Evolutionary conservation across 2,888 invertebrate species (phyloP), one percentile per base, ranked within the genome.

Genomic region (Oscheius sp.): DNA sequence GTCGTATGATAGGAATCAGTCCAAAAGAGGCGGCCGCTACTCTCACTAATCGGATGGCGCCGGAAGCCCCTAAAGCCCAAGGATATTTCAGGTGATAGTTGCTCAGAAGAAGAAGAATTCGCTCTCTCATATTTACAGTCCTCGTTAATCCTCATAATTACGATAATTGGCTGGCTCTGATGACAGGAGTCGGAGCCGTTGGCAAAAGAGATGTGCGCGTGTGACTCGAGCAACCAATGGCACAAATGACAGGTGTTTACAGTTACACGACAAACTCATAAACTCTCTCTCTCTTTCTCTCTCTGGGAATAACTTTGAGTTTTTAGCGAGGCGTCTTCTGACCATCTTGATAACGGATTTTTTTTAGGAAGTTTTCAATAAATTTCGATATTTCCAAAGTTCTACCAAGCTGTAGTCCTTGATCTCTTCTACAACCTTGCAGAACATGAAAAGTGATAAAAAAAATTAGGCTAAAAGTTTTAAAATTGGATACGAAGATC

Each of bases 111-210:
- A n/a, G n/a, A 42, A 61, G 25, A 42, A 25, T 42, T 61, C 42
- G 45, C 27, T 55, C 17, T 53, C 55, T 34, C 55, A 34, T 15
- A 27, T 53, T 53, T 37, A 39, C 25, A 37, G 58, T 37, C 39
- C 27, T 33, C 55, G 34, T 55, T 55, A 55, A 55, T 55, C 55
- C 55, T 55, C 61, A n/a, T 61, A 61, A 61, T 61, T 61, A 20
- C 45, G 6, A n/a, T 61, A 45, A 61, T 61, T 61, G 45, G 2
- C 20, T 8, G 12, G 45, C 45, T 5, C 5, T 31, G 27, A 42
- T 61, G 61, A 61, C 61, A 31, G 29, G 45, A 61, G n/a, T 17
- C 27, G 29, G 29, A n/a, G 29, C 61, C 61, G 45, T n/a, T 17
- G 61, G 61, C 25, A 61, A 39, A 2, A 29, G 8, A 27, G 45